Conservation (phyloP, 37 sponge, comb jelly and placozoan species). For the Aplysina aerophoba region DNA sequence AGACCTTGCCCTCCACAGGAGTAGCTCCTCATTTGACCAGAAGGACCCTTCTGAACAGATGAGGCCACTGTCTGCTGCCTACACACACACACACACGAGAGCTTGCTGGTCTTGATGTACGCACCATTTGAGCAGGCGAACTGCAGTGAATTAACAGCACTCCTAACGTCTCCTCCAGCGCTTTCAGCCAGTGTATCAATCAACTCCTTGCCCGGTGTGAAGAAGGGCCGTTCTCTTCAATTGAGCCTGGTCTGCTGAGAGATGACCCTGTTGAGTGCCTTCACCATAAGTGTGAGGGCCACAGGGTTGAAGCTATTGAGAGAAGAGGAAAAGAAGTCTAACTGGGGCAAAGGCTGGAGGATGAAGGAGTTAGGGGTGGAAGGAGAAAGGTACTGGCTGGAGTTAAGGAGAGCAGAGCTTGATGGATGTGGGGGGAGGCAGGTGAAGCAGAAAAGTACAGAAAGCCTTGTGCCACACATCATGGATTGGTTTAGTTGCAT, state of each 20-base stretch:
- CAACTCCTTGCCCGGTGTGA: constrained; percentile 53
- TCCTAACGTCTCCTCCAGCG: constrained; percentile 72
- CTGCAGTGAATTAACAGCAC: constrained; percentile 83
- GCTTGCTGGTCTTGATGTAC: too few species aligned
- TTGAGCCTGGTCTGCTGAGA: constrained; percentile 37
- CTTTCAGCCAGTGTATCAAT: constrained; percentile 61
- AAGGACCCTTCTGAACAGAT: too few species aligned
- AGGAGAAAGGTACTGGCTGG: background rate
- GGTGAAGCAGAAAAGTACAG: background rate
- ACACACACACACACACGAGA: too few species aligned
- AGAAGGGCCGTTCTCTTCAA: constrained; percentile 16
- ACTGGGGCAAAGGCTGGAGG: too few species aligned
- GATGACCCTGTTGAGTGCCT: constrained; percentile 62
- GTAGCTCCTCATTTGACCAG: too few species aligned
- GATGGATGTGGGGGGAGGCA: background rate
- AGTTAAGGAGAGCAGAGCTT: background rate
- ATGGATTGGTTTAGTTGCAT: too few species aligned
- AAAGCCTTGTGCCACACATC: too few species aligned
- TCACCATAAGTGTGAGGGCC: constrained; percentile 76
- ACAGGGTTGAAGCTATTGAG: constrained; percentile 67
- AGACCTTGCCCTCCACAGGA: too few species aligned
- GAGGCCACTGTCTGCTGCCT: too few species aligned
- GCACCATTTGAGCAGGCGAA: constrained; percentile 66
- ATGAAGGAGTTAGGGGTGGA: background rate
- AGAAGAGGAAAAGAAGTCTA: too few species aligned